Base-by-base conservation (phyloP, 1,140 invertebrate species). In the Phthorimaea operculella region DNA sequence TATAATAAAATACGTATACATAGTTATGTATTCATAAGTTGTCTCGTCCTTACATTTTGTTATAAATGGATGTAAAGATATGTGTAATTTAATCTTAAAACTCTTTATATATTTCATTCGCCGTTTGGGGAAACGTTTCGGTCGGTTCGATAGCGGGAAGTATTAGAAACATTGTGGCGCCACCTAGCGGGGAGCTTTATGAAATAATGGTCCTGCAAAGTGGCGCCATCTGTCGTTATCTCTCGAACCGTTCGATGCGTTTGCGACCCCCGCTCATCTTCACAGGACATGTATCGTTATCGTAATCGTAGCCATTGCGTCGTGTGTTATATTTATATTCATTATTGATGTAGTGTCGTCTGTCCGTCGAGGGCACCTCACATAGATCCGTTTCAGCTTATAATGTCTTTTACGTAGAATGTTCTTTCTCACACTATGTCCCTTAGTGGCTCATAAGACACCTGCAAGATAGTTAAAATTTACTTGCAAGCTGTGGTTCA, bases 291-390 rank as follows among this genome's bases (percentile, higher is more conserved):
- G 36, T n/a, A n/a, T 10, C n/a, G 36, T 39, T 39, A 39, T 39
- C n/a, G 36, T 39, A 12, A 39, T 39, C 36, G 44, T 47, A 47
- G 44, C 44, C 14, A 17, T 47, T 9, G 4, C 16, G 51, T 53
- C 51, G 51, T 50, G 58, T 60, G 55, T 53, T 52, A 53, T 56
- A 28, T 28, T 28, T 52, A 53, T 33, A 33, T 53, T 54, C 44
- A 42, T 44, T 18, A 51, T 47, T 14, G 5, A 9, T 9, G 16
- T 47, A 15, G 15, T 17, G 44, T n/a, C n/a, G n/a, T n/a, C n/a
- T n/a, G n/a, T 47, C 51, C 39, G 57, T 53, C 45, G 55, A 44
- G 56, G 56, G 62, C 57, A 58, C 60, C 59, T 56, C 54, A 58
- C 60, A 45, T 62, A 54, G 21, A 28, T 2, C 21, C 21, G 21